Percentiles rank a stretch among this genome's conserved stretches.
These are phyloP conservation scores for Zophobas atratus DNA, from an alignment of 1,140 invertebrate genomes.

Conservation along the genomic window DNA sequence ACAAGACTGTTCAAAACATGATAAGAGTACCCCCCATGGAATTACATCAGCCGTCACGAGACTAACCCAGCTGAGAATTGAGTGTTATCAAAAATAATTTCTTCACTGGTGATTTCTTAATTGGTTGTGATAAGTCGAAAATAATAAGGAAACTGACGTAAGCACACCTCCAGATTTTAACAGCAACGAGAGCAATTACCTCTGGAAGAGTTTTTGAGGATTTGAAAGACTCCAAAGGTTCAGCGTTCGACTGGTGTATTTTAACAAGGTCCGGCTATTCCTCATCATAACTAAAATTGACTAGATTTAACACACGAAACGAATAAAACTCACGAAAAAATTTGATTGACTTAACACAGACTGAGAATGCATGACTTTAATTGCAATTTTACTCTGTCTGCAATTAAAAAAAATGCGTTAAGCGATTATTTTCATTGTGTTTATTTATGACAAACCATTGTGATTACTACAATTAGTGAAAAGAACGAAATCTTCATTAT, in stretches of 20 bases:
- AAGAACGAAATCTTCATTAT: too few species aligned
- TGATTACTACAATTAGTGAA: too few species aligned
- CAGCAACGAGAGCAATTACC: background rate
- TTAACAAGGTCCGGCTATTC: background rate
- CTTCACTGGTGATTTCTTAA: slow-evolving; percentile 18
- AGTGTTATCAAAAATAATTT: background rate
- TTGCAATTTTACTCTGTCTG: too few species aligned
- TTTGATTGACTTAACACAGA: slow-evolving; percentile 11
- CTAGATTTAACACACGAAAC: background rate
- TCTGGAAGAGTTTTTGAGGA: slow-evolving; percentile 2
- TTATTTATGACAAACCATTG: too few species aligned
- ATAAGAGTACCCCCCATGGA: slow-evolving; percentile 39
- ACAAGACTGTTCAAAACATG: slow-evolving; percentile 40
- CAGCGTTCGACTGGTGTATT: background rate
- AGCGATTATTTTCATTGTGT: too few species aligned
- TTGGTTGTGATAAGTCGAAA: slow-evolving; percentile 11
- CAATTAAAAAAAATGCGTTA: too few species aligned
- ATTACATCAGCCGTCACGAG: slow-evolving; percentile 34
- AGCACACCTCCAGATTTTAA: background rate
- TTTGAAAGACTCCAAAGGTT: background rate
- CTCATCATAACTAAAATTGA: slow-evolving; percentile 8
- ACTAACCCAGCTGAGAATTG: background rate
- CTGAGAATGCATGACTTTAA: background rate
- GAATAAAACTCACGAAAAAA: background rate
- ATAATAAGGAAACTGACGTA: slow-evolving; percentile 39